Evolutionary conservation across 2,888 invertebrate species (phyloP).

Genomic region (Timandra comae): DNA sequence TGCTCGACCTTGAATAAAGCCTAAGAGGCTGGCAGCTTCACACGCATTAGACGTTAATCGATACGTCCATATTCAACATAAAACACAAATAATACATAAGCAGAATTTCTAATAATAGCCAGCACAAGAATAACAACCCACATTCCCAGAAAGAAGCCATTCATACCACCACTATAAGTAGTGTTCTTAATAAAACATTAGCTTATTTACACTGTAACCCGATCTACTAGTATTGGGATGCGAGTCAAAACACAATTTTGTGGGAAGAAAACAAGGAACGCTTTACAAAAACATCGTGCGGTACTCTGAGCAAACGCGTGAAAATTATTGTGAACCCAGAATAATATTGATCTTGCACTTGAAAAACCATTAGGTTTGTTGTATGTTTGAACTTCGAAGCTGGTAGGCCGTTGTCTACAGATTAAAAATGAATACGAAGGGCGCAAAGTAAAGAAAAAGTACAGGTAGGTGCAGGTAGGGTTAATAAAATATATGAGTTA

Average conservation of each 20-base stretch:
- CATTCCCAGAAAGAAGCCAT: neutral
- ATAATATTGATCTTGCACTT: slow-evolving; percentile 69
- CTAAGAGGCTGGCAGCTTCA: no score
- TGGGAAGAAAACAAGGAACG: slow-evolving; percentile 45
- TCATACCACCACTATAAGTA: neutral
- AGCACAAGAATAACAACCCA: no score
- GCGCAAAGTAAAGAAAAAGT: no score
- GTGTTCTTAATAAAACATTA: slow-evolving; percentile 3
- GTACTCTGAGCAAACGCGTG: slow-evolving; percentile 55
- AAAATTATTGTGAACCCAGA: slow-evolving; percentile 66
- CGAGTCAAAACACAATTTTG: slow-evolving; percentile 33
- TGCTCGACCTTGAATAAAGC: no score
- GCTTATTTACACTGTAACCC: slow-evolving; percentile 27
- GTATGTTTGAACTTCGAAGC: slow-evolving; percentile 44
- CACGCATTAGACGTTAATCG: no score
- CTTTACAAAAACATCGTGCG: slow-evolving; percentile 50
- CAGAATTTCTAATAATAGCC: no score
- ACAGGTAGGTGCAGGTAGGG: neutral
- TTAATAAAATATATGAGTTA: no score
- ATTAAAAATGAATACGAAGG: slow-evolving; percentile 27
- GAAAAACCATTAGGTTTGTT: slow-evolving; percentile 68
- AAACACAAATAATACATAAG: no score
- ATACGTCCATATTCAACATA: no score
- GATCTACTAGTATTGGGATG: slow-evolving; percentile 28
- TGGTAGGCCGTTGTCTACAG: slow-evolving; percentile 34